Conservation (phyloP, 2,113 vertebrate genomes). For the Asarcornis scutulata region DNA sequence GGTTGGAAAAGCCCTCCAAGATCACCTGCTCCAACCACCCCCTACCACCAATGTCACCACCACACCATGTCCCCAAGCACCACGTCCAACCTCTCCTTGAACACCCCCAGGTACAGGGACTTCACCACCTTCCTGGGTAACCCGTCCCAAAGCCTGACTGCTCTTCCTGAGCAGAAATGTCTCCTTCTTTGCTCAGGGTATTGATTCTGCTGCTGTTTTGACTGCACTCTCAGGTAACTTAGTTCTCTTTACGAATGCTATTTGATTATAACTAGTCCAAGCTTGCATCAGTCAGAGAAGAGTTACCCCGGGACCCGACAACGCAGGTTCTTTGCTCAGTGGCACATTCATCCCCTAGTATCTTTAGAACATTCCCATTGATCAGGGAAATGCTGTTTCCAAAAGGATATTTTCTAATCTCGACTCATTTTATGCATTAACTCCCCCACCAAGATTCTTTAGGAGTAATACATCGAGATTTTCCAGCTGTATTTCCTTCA, state of each 20-base stretch:
- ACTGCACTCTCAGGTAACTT: neutral
- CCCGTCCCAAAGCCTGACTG: too few species aligned
- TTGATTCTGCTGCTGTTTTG: neutral
- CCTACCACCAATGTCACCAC: too few species aligned
- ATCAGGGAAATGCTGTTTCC: neutral
- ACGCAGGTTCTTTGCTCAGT: neutral
- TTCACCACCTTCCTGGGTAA: too few species aligned
- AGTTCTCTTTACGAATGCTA: rapidly evolving
- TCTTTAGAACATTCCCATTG: neutral
- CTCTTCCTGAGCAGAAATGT: too few species aligned
- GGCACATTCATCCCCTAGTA: neutral
- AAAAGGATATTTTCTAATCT: neutral
- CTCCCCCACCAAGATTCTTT: neutral
- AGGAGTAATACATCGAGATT: rapidly evolving
- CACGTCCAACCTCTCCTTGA: too few species aligned
- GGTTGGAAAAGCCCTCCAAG: too few species aligned
- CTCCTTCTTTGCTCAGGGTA: neutral
- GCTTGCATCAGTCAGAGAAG: neutral
- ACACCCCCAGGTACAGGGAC: too few species aligned
- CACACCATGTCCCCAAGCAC: too few species aligned
- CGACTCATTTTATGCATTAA: neutral
- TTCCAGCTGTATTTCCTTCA: neutral
- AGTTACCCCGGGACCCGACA: neutral
- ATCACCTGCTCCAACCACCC: too few species aligned
- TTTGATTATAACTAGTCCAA: rapidly evolving